Evolutionary conservation across 92 coral and sea anemone genomes (phyloP), one percentile per base, ranked within the genome.

Genomic region (Hydrozoanthus gracilis): DNA sequence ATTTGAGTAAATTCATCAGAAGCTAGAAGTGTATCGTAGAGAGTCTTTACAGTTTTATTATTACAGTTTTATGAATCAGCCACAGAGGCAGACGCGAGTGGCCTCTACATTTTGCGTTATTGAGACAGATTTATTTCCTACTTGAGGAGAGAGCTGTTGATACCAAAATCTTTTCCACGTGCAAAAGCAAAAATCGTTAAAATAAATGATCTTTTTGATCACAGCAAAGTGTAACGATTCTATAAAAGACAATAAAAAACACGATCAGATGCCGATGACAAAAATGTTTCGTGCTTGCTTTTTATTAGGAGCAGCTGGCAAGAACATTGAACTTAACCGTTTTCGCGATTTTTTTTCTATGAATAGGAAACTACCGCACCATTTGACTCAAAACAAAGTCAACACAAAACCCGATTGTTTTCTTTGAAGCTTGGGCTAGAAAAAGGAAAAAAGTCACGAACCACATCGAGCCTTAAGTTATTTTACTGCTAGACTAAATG

Each of bases 251-350:
- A 45, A 48, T 18, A 70, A 68, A 80, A 50, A 8, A 64, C 85
- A 49, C 47, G 12, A 17, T 11, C 14, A 72, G 4, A 12, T 17
- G 55, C 27, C 20, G 13, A 45, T 46, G 10, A 27, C 52, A 80
- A 64, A 10, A 49, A 16, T 1, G 51, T 51, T 64, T 15, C 83
- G 52, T 49, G 73, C 65, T 66, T 27, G 15, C 17, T 49, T 52
- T 49, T 80, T 49, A 65, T 80, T 80, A 18, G 27, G 18, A 18
- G 54, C 85, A 80, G 85, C 85, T 80, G 85, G 50, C 48, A 48
- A 80, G 48, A 62, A 76, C 62, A 52, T 27, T 51, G 16, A 20
- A 8, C 61, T 54, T 1, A 4, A 10, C 47, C 61, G 51, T 39
- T 20, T 55, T 51, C 49, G 12, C 39, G 4, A 50, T 14, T 20